phyloP scores from a whole-genome alignment of 2,888 invertebrate species.

The Idaea dimidiata region DNA sequence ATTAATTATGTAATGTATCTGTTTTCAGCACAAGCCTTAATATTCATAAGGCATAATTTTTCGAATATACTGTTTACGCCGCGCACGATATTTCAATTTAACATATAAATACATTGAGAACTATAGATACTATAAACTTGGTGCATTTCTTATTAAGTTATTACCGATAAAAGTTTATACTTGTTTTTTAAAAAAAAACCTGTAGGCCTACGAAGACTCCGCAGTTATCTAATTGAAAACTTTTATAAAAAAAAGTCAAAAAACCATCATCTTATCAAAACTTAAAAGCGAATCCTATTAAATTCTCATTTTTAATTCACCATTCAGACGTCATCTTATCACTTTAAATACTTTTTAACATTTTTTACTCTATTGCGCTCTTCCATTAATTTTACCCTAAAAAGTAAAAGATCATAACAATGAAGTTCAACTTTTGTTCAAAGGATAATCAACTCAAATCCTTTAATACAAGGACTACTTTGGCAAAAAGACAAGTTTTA shows the following conservation, averaged over 20 bases:
- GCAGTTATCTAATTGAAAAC: no score
- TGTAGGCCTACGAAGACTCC: no score
- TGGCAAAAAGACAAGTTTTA: slow-evolving; percentile 13
- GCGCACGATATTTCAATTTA: no score
- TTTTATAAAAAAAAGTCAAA: background rate
- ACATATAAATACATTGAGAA: no score
- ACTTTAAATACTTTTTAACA: slow-evolving; percentile 11
- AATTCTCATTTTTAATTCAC: background rate
- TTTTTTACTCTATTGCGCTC: slow-evolving; percentile 4
- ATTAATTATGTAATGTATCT: no score
- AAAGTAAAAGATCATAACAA: slow-evolving; percentile 10
- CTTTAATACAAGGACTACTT: slow-evolving; percentile 10
- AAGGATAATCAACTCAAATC: slow-evolving; percentile 10
- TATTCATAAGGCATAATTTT: no score
- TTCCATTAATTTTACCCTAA: slow-evolving; percentile 10
- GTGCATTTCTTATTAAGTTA: no score
- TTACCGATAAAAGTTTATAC: no score
- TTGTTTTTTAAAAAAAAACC: no score
- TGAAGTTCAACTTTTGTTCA: slow-evolving; percentile 6
- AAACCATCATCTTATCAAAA: background rate
- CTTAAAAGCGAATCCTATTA: background rate
- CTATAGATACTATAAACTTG: no score
- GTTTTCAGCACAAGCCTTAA: no score
- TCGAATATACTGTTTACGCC: no score
- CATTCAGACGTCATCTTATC: background rate